phyloP scores from a whole-genome alignment of 2,113 vertebrate genomes.

The Gadus chalcogrammus region DNA sequence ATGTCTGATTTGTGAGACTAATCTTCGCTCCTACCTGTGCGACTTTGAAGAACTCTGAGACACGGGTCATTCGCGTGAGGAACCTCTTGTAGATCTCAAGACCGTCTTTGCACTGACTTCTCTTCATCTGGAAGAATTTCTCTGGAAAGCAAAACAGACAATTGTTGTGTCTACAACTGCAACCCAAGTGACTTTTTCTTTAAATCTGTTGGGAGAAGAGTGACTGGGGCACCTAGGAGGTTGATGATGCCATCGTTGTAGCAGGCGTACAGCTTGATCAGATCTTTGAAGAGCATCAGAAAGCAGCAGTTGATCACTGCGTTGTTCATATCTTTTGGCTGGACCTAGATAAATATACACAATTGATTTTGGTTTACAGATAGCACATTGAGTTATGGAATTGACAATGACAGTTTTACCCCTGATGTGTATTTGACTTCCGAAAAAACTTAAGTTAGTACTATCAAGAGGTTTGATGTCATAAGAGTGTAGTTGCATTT shows the following conservation, averaged over 20 bases:
- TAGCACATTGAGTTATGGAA: background rate
- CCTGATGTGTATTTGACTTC: too few relatives aligned
- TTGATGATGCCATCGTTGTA: conserved; percentile 99
- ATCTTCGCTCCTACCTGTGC: conserved; percentile 79
- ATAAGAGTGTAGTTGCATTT: too few relatives aligned
- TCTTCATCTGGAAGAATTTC: conserved; percentile 99
- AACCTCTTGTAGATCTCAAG: conserved; percentile 99
- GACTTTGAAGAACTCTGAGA: conserved; percentile 98
- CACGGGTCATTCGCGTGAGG: conserved; percentile 95
- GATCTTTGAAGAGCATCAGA: conserved; percentile 96
- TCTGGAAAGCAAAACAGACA: conserved; percentile 67
- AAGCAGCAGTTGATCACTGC: conserved; percentile 95
- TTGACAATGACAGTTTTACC: too few relatives aligned
- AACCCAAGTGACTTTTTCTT: background rate
- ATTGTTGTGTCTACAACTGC: background rate
- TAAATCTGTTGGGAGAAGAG: background rate
- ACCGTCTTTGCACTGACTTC: conserved; percentile 97
- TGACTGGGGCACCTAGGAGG: conserved; percentile 79
- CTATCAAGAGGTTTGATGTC: too few relatives aligned
- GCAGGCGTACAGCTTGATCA: conserved; percentile 98
- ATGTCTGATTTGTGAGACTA: too few relatives aligned
- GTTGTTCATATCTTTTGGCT: conserved; percentile 90
- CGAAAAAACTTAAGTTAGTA: too few relatives aligned
- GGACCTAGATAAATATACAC: conserved; percentile 73
- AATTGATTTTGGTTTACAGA: background rate